A percentile compares a stretch with the other conserved stretches of the same genome.
Evolutionary conservation across 2,113 vertebrate genomes (phyloP).

Genomic region (Chaetodon trifascialis): DNA sequence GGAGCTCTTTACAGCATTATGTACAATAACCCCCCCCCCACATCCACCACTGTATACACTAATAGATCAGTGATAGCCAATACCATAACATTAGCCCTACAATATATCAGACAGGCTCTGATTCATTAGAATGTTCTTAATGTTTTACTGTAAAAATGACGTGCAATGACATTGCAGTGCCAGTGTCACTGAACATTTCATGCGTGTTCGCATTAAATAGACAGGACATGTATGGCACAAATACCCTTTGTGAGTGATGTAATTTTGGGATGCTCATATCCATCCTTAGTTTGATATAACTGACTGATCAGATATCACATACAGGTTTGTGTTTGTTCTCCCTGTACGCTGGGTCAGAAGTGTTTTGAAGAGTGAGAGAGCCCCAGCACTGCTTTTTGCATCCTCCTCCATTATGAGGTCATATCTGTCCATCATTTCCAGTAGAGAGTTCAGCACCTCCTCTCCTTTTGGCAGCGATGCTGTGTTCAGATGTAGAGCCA

Average conservation of each 20-base stretch:
- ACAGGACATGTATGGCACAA: too few relatives aligned
- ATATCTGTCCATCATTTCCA: conserved; percentile 63
- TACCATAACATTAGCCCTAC: background rate
- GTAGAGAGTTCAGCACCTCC: conserved; percentile 51
- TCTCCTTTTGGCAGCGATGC: conserved; percentile 33
- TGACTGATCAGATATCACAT: conserved; percentile 66
- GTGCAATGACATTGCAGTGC: background rate
- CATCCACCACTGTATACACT: background rate
- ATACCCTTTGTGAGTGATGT: background rate
- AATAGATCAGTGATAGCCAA: background rate
- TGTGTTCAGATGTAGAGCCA: conserved; percentile 83
- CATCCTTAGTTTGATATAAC: background rate
- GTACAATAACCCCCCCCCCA: background rate
- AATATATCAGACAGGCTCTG: background rate
- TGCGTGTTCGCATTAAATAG: background rate
- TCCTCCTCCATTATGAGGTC: conserved; percentile 75
- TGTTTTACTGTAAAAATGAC: background rate
- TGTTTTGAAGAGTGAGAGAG: background rate
- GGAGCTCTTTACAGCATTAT: background rate
- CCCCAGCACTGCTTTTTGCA: background rate
- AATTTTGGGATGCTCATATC: background rate
- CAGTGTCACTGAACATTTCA: background rate
- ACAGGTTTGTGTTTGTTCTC: conserved; percentile 73
- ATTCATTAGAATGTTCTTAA: background rate
- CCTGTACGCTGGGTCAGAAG: conserved; percentile 2